These are phyloP conservation scores for Drosophila ustulata DNA, from an alignment of 2,888 invertebrate species.

Conservation along the genomic window DNA sequence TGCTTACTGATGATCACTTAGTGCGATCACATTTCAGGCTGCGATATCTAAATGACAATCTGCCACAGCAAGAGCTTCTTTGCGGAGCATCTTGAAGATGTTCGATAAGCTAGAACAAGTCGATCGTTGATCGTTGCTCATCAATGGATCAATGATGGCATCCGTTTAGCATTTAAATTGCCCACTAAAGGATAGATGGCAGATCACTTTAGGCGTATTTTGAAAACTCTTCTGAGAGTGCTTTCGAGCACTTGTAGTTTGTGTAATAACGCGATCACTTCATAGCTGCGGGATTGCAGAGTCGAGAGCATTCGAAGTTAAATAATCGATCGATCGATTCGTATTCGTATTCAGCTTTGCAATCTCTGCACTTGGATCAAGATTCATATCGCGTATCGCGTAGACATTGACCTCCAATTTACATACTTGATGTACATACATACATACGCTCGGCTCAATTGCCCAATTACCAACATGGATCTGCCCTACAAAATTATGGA, in stretches of 20 bases:
- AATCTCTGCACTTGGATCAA: slow-evolving; percentile 23
- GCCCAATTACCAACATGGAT: slow-evolving; percentile 40
- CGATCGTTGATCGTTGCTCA: background rate
- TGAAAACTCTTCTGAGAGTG: background rate
- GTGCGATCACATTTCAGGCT: slow-evolving; percentile 1
- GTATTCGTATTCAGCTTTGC: slow-evolving; percentile 11
- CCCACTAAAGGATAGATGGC: background rate
- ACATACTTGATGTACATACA: slow-evolving; percentile 27
- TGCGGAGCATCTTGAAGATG: background rate
- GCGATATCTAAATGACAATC: slow-evolving; percentile 5
- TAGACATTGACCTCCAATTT: slow-evolving; percentile 39
- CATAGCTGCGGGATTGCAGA: background rate
- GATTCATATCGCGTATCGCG: slow-evolving; percentile 16
- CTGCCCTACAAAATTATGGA: slow-evolving; percentile 8
- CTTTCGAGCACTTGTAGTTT: background rate
- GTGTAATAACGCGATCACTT: background rate
- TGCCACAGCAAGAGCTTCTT: background rate
- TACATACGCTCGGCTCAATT: slow-evolving; percentile 36
- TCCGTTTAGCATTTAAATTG: background rate
- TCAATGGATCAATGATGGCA: background rate
- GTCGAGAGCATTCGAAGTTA: background rate
- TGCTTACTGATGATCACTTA: background rate
- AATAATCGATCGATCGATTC: slow-evolving; percentile 11
- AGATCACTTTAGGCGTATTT: too few relatives aligned
- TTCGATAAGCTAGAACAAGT: background rate